phyloP scores from a whole-genome alignment of 2,797 vertebrate genomes.

The Sebastes cheni region DNA sequence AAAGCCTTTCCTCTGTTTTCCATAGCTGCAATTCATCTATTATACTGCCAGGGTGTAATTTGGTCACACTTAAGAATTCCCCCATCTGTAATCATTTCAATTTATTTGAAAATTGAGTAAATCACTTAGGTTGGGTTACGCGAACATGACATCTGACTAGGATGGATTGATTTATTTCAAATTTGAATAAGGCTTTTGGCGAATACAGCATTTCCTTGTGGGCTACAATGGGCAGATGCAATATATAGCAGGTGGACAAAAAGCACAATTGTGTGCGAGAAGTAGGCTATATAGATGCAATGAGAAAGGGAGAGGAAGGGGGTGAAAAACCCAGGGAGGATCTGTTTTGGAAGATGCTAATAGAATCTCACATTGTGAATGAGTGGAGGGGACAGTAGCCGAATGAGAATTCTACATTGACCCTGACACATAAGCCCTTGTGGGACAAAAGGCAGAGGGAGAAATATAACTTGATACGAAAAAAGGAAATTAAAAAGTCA shows the following conservation, averaged over 20 bases:
- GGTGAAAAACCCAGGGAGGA: neutral
- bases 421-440: slow-evolving; percentile 69
- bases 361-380: slow-evolving; percentile 63
- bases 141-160: slow-evolving; percentile 35
- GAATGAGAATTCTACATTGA: slow-evolving; percentile 66
- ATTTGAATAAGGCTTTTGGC: slow-evolving; percentile 14
- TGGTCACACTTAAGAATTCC: slow-evolving; percentile 43
- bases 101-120: slow-evolving; percentile 50
- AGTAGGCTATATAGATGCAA: neutral
- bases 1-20: slow-evolving; percentile 17
- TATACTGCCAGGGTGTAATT: slow-evolving; percentile 43
- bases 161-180: slow-evolving; percentile 17
- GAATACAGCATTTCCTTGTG: slow-evolving; percentile 6
- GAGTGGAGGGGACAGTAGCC: slow-evolving; percentile 60
- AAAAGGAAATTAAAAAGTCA: slow-evolving; percentile 73
- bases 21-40: slow-evolving; percentile 35
- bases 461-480: slow-evolving; percentile 66
- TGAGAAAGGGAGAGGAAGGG: neutral
- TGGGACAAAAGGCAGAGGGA: slow-evolving; percentile 64
- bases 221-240: slow-evolving; percentile 3
- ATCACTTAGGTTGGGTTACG: slow-evolving; percentile 23
- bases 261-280: neutral
- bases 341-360: slow-evolving; percentile 59
- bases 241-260: slow-evolving; percentile 10
- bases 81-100: slow-evolving; percentile 47